Evolutionary conservation across 37 sponge, comb jelly and placozoan species (phyloP), one percentile per base, ranked within the genome.

Genomic region (Agelas oroides): DNA sequence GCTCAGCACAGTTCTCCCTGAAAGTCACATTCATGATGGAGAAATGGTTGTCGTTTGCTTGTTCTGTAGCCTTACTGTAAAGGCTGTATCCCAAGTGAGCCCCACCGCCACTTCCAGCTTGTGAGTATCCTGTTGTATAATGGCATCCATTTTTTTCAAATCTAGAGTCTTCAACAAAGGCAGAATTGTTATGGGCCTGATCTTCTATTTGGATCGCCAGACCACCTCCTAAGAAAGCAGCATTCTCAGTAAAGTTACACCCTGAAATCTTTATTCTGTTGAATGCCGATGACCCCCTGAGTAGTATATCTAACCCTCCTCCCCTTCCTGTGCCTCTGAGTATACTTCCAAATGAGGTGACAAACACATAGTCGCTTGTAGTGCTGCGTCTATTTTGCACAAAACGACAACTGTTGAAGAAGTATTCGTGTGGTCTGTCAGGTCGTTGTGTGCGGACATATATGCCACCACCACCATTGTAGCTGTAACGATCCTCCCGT

Each of bases 221-320:
- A 0, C 82, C 82, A 38, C 71, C 82, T 27, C 82, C 82, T 5
- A 71, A 40, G 71, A 34, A 57, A 25, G 82, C 82, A 71, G 28
- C 15, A 36, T 82, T 82, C 0, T 59, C 71, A 2, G 23, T 8
- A 35, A 82, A 82, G 0, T 32, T 15, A 35, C 78, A 77, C 34
- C 37, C 35, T 19, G 46, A n/a, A 17, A 77, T 8, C 1, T 2
- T 38, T 5, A 77, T 39, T 1, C n/a, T 62, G 28, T 40, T 41
- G 19, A 31, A 33, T 31, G 20, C 61, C 12, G 63, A 27, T 21
- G 16, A 15, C 18, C 17, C 30, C 38, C 64, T 58, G 20, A 77
- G 41, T 13, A 41, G 2, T 11, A 77, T 34, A 5, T 40, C 35
- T 40, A 77, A 20, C 17, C 78, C 78, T 23, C 78, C 78, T 40